Evolutionary conservation across 2,797 vertebrate species (phyloP).

Genomic region (Sarcoramphus papa): DNA sequence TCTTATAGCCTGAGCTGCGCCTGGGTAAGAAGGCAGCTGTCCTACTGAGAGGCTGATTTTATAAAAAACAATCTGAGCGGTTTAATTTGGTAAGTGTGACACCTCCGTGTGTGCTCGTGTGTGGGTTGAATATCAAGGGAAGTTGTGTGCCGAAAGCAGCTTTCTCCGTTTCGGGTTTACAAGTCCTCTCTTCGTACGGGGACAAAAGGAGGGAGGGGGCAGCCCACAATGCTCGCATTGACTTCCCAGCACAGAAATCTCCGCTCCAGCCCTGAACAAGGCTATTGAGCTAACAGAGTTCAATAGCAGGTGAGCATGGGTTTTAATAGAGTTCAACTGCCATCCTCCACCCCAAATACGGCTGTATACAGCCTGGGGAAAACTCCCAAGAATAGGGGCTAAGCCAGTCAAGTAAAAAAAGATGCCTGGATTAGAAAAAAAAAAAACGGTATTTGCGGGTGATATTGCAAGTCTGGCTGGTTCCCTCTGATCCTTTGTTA

Average conservation of each 20-base stretch:
- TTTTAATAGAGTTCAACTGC: neutral
- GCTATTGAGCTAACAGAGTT: slow-evolving; percentile 51
- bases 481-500: slow-evolving; percentile 65
- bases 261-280: slow-evolving; percentile 14
- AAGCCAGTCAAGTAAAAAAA: neutral
- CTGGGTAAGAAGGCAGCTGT: neutral
- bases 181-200: neutral
- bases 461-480: neutral
- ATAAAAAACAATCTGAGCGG: neutral
- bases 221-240: slow-evolving; percentile 31
- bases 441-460: neutral
- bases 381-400: neutral
- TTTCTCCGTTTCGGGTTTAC: neutral
- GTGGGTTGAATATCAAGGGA: neutral
- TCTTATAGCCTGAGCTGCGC: neutral
- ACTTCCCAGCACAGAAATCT: neutral
- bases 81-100: neutral
- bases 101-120: neutral
- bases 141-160: neutral
- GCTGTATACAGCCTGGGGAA: slow-evolving; percentile 1
- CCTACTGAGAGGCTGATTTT: neutral
- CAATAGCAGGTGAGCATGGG: slow-evolving; percentile 60
- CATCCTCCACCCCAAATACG: neutral
- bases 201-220: slow-evolving; percentile 3
- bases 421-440: neutral